phyloP scores from a whole-genome alignment of 2,113 vertebrate species.

The Spermophilus dauricus region DNA sequence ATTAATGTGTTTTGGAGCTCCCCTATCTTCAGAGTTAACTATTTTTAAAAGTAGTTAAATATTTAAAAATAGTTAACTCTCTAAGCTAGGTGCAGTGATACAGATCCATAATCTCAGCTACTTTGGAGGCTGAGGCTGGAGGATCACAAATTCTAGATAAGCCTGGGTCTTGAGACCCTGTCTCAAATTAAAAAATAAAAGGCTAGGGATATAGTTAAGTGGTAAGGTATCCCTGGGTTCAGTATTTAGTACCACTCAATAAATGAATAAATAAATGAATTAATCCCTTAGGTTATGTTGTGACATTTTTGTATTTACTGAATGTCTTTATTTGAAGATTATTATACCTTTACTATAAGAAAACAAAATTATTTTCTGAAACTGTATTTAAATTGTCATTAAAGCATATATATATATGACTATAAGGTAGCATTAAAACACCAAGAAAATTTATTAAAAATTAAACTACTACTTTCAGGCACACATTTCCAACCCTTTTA shows the following conservation, averaged over 20 bases:
- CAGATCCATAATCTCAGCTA: no score
- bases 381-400: constrained; percentile 74
- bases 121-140: no score
- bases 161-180: no score
- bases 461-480: constrained; percentile 62
- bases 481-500: constrained; percentile 61
- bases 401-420: constrained; percentile 68
- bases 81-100: neutral
- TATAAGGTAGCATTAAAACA: constrained; percentile 32
- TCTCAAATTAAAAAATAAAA: no score
- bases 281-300: constrained; percentile 24
- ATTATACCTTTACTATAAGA: constrained; percentile 65
- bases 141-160: no score
- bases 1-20: constrained; percentile 41
- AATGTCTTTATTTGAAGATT: constrained; percentile 76
- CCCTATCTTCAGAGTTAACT: neutral
- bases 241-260: no score
- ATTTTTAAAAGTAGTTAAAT: neutral
- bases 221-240: no score
- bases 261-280: no score
- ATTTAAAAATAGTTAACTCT: neutral
- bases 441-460: constrained; percentile 59
- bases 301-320: constrained; percentile 67
- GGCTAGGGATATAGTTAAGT: no score
- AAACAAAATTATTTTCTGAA: constrained; percentile 69